Evolutionary conservation across 2,113 vertebrate species (phyloP).

Genomic region (Osmerus eperlanus): DNA sequence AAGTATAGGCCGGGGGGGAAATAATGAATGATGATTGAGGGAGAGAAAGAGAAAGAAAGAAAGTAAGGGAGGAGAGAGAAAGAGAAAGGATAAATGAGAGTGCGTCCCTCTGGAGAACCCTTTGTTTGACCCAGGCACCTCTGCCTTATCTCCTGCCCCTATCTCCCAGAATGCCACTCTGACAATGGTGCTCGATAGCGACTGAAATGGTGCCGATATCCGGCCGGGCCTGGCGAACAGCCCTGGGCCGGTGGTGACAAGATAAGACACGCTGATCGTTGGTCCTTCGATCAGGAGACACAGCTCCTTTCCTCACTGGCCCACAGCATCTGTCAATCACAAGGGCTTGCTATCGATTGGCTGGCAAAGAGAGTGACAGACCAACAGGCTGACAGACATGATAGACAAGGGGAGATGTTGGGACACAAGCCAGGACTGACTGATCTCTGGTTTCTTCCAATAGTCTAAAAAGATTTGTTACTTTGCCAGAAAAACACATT

Average conservation of each 20-base stretch:
- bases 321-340: constrained; percentile 31
- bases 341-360: constrained; percentile 5
- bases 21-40: background rate
- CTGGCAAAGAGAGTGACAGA: background rate
- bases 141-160: constrained; percentile 29
- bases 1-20: background rate
- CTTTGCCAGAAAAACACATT: too few relatives aligned
- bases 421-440: background rate
- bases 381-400: background rate
- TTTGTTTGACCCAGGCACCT: constrained; percentile 29
- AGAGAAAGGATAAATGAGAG: background rate
- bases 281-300: constrained; percentile 34
- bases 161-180: constrained; percentile 22
- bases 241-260: constrained; percentile 30
- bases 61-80: background rate
- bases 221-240: constrained; percentile 7
- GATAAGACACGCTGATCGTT: constrained; percentile 44
- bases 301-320: constrained; percentile 15
- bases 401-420: background rate
- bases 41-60: background rate
- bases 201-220: constrained; percentile 20
- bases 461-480: too few relatives aligned
- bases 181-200: constrained; percentile 34
- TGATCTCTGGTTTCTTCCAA: background rate
- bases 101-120: constrained; percentile 8